phyloP scores from a whole-genome alignment of 1,140 invertebrate species.

The Ditylenchus dipsaci region DNA sequence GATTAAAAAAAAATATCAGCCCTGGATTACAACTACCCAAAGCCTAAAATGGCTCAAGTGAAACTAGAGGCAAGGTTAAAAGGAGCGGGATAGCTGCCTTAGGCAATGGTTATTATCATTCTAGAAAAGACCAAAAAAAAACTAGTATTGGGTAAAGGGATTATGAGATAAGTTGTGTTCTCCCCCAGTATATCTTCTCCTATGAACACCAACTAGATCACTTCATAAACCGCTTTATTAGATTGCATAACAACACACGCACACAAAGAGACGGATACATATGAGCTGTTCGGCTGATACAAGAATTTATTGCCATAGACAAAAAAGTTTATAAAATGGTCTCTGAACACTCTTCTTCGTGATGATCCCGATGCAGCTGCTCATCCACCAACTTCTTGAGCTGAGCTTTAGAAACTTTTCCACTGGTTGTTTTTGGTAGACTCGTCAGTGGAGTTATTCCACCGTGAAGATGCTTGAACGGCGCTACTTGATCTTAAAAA shows the following conservation, averaged over 20 bases:
- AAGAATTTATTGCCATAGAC: too few species aligned
- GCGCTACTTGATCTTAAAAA: not conserved
- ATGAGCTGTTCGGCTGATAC: too few species aligned
- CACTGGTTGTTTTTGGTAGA: conserved; percentile 5
- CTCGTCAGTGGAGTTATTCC: not conserved
- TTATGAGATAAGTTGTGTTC: too few species aligned
- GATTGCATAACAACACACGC: not conserved
- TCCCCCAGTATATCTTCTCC: too few species aligned
- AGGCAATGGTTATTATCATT: too few species aligned
- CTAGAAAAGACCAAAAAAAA: too few species aligned
- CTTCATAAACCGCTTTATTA: not conserved
- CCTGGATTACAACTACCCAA: not conserved
- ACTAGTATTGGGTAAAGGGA: too few species aligned
- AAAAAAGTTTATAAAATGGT: not conserved
- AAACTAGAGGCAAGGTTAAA: not conserved
- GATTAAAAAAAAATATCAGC: not conserved
- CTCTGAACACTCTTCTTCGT: conserved; percentile 1
- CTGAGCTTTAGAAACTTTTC: conserved; percentile 1
- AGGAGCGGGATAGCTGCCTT: not conserved
- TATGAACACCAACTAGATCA: not conserved
- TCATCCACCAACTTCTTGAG: not conserved
- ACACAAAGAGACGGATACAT: not conserved
- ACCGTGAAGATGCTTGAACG: conserved; percentile 9
- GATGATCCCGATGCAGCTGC: not conserved
- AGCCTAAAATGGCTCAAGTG: not conserved